Conservation (phyloP, 2,113 vertebrate genomes). For the Baryphthengus martii region DNA sequence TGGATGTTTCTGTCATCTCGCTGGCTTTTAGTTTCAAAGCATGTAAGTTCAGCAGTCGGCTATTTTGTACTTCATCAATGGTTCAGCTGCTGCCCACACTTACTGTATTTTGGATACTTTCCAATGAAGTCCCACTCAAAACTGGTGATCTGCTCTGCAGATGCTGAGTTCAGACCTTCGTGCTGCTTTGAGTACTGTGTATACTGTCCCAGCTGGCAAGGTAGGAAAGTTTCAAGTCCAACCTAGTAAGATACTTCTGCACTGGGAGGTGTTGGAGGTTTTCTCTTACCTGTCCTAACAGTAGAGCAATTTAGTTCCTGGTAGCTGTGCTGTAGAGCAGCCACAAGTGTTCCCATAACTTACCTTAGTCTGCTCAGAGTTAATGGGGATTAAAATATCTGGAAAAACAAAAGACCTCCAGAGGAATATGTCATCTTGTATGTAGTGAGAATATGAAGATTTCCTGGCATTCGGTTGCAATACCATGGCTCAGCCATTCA, state of each 20-base stretch:
- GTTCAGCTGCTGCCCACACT: background rate
- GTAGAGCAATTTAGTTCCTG: background rate
- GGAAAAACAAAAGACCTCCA: background rate
- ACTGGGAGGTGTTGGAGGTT: background rate
- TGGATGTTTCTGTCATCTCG: background rate
- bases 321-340: background rate
- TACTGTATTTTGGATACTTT: background rate
- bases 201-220: background rate
- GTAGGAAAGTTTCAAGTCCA: background rate
- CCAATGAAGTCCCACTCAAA: background rate
- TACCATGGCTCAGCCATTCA: background rate
- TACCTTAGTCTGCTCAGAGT: background rate
- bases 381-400: background rate
- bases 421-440: background rate
- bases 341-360: background rate
- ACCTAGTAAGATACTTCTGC: background rate
- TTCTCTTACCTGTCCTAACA: background rate
- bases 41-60: background rate
- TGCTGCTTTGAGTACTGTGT: background rate
- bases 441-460: background rate
- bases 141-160: background rate
- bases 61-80: background rate
- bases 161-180: background rate
- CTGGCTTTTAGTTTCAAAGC: background rate
- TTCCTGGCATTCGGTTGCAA: background rate